Evolutionary conservation across 30 jellyfish, hydroid and myxozoan species (phyloP).

Genomic region (Hydractinia echinata): DNA sequence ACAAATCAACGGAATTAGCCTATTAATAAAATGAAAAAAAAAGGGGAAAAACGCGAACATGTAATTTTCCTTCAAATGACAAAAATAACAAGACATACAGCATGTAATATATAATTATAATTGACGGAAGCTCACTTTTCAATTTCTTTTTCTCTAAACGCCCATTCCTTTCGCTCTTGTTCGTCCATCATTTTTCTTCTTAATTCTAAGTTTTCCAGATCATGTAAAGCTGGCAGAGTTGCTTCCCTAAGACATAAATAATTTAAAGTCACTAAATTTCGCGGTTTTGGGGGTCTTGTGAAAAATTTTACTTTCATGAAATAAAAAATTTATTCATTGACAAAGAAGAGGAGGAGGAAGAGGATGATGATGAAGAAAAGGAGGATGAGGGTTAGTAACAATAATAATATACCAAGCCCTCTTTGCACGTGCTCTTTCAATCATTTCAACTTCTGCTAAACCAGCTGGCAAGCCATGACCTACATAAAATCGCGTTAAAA

Average conservation of each 20-base stretch:
- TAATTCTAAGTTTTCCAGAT: slow-evolving; percentile 62
- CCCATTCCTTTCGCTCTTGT: slow-evolving; percentile 96
- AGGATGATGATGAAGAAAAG: not conserved
- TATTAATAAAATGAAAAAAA: too few relatives aligned
- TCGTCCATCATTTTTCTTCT: slow-evolving; percentile 93
- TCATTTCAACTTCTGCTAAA: slow-evolving; percentile 97
- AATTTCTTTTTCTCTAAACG: slow-evolving; percentile 79
- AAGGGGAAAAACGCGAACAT: too few relatives aligned
- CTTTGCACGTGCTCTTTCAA: slow-evolving; percentile 97
- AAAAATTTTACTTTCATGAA: too few relatives aligned
- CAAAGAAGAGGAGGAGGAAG: not conserved
- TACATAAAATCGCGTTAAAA: slow-evolving; percentile 1
- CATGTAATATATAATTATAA: not conserved
- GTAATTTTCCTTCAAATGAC: too few relatives aligned
- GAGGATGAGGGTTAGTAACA: not conserved
- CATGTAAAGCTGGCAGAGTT: slow-evolving; percentile 76
- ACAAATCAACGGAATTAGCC: too few relatives aligned
- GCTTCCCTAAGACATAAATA: slow-evolving; percentile 63
- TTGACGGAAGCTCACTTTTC: slow-evolving; percentile 52
- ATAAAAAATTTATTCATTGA: not conserved
- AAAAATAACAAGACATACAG: not conserved
- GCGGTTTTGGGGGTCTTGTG: too few relatives aligned
- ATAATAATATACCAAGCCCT: slow-evolving; percentile 75
- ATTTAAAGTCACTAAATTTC: not conserved
- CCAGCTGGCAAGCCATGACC: slow-evolving; percentile 99